Conservation (phyloP, 2,797 vertebrate species). For the Pogoniulus pusillus region DNA sequence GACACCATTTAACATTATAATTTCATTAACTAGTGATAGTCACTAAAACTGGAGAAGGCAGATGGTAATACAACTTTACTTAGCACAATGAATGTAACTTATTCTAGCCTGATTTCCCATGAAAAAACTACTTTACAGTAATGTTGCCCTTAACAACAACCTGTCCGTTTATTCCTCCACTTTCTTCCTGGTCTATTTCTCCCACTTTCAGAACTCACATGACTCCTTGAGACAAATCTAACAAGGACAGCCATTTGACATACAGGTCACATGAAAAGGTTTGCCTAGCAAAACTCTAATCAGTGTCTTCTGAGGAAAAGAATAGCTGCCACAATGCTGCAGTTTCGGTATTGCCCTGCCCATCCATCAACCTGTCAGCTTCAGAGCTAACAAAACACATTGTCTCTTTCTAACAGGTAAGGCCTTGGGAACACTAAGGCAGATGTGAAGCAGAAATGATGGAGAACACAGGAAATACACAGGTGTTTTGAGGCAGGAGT, state of each 20-base stretch:
- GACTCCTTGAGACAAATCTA: not conserved
- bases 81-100: not conserved
- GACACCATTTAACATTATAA: not conserved
- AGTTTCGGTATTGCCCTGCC: not conserved
- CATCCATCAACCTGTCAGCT: not conserved
- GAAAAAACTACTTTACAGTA: not conserved
- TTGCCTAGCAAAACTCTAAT: not conserved
- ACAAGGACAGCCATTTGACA: not conserved
- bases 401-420: not conserved
- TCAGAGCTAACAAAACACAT: not conserved
- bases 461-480: not conserved
- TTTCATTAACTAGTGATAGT: not conserved
- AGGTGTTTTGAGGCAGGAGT: not conserved
- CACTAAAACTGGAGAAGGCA: not conserved
- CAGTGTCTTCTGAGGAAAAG: not conserved
- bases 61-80: not conserved
- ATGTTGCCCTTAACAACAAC: not conserved
- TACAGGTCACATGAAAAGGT: not conserved
- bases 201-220: not conserved
- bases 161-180: not conserved
- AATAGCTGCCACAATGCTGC: not conserved
- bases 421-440: not conserved
- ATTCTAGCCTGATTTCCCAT: not conserved
- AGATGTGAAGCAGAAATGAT: not conserved
- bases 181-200: not conserved